Evolutionary conservation across 2,797 vertebrate species (phyloP).

Genomic region (Numenius phaeopus): DNA sequence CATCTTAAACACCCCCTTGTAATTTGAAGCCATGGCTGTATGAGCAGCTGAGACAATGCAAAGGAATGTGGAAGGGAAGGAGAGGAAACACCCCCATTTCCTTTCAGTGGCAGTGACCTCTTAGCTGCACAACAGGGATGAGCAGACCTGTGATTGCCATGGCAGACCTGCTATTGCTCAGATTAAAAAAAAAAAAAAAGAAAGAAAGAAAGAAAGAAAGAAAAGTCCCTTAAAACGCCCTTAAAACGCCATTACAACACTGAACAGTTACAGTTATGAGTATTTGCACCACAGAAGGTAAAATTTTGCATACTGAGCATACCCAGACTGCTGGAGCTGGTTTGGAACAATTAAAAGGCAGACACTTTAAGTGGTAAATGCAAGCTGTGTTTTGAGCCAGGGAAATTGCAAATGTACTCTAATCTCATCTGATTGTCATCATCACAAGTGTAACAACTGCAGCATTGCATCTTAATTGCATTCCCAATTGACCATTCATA

Average conservation of each 20-base stretch:
- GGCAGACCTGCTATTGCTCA: neutral
- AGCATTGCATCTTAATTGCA: neutral
- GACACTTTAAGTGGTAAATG: neutral
- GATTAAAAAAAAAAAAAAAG: neutral
- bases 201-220: neutral
- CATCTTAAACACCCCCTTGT: neutral
- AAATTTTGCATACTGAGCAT: neutral
- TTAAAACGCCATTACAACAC: neutral
- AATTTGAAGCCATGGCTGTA: neutral
- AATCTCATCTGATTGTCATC: neutral
- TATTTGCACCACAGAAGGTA: neutral
- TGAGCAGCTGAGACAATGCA: neutral
- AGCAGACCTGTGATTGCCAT: neutral
- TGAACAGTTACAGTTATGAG: neutral
- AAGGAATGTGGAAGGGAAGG: neutral
- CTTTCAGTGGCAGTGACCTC: neutral
- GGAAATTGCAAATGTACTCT: neutral
- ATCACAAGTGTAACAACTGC: neutral
- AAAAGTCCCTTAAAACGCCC: neutral
- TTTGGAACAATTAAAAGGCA: neutral
- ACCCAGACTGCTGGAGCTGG: neutral
- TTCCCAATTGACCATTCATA: slow-evolving; percentile 17
- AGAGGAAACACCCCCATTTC: neutral
- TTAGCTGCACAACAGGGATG: neutral
- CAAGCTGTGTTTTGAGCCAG: neutral